Conservation (phyloP, 2,888 invertebrate species). For the Lepidochitona cinerea region DNA sequence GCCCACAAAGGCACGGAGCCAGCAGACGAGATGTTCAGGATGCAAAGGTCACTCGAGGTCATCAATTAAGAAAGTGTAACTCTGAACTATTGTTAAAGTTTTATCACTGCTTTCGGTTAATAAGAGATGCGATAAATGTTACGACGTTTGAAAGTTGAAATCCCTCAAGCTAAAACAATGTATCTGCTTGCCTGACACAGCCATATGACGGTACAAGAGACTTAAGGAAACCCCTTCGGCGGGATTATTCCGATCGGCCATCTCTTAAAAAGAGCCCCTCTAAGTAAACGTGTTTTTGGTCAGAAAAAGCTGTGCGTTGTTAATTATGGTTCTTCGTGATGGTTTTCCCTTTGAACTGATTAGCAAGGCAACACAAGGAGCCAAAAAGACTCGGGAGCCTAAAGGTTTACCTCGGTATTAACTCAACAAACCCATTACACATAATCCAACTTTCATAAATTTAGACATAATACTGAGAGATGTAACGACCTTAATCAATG, state of each 20-base stretch:
- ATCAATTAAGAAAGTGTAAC: constrained; percentile 3
- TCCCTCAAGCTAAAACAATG: too few species aligned
- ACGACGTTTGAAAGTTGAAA: neutral
- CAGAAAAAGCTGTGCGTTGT: neutral
- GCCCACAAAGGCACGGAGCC: neutral
- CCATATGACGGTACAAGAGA: constrained; percentile 2
- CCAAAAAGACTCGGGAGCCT: too few species aligned
- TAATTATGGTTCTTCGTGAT: neutral
- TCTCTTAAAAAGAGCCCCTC: neutral
- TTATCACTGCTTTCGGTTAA: neutral
- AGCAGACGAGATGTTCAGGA: neutral
- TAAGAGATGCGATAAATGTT: constrained; percentile 8
- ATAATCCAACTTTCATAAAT: too few species aligned
- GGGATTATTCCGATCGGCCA: neutral
- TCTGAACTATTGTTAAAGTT: neutral
- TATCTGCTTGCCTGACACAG: neutral
- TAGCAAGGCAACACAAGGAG: too few species aligned
- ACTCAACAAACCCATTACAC: too few species aligned
- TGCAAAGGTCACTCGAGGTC: neutral
- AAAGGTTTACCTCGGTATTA: too few species aligned
- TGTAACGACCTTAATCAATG: too few species aligned
- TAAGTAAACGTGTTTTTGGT: neutral
- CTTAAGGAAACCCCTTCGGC: constrained; percentile 2
- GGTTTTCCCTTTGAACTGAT: neutral
- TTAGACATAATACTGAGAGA: too few species aligned